Evolutionary conservation across 2,113 vertebrate genomes (phyloP).

Genomic region (Limanda limanda): DNA sequence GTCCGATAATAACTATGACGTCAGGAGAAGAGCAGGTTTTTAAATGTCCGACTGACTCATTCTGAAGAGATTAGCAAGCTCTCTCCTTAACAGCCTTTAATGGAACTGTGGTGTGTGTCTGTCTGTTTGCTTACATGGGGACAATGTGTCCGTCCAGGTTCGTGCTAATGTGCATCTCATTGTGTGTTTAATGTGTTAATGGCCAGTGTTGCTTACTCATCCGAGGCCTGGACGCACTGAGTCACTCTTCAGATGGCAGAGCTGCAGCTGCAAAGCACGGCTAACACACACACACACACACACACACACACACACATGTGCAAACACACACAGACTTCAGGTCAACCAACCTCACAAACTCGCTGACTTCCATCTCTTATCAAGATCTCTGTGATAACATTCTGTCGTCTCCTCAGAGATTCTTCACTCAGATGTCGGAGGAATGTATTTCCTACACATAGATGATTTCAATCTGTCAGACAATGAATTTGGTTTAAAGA

Average conservation of each 20-base stretch:
- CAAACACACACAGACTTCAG: constrained; percentile 18
- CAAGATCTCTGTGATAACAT: neutral
- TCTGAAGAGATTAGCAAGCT: constrained; percentile 19
- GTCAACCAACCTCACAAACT: neutral
- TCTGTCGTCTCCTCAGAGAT: neutral
- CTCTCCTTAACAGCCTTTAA: constrained; percentile 51
- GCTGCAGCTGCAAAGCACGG: constrained; percentile 18
- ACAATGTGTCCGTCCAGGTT: constrained; percentile 17
- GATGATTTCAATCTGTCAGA: too few species aligned
- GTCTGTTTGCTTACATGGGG: constrained; percentile 35
- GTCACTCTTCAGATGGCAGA: constrained; percentile 64
- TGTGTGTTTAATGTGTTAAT: constrained; percentile 81
- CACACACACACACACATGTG: neutral
- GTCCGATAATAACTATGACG: constrained; percentile 10
- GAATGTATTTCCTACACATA: too few species aligned
- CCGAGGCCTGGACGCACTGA: constrained; percentile 64
- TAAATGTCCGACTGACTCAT: constrained; percentile 33
- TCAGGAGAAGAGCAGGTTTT: constrained; percentile 14
- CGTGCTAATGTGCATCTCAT: constrained; percentile 49
- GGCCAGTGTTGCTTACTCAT: constrained; percentile 61
- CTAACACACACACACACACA: constrained; percentile 4
- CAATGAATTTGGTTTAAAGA: too few species aligned
- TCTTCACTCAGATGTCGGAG: neutral
- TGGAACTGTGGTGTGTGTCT: constrained; percentile 36
- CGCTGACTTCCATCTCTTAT: neutral